These are phyloP conservation scores for Hermodice carunculata DNA, from an alignment of 2,888 invertebrate genomes.

Conservation along the genomic window DNA sequence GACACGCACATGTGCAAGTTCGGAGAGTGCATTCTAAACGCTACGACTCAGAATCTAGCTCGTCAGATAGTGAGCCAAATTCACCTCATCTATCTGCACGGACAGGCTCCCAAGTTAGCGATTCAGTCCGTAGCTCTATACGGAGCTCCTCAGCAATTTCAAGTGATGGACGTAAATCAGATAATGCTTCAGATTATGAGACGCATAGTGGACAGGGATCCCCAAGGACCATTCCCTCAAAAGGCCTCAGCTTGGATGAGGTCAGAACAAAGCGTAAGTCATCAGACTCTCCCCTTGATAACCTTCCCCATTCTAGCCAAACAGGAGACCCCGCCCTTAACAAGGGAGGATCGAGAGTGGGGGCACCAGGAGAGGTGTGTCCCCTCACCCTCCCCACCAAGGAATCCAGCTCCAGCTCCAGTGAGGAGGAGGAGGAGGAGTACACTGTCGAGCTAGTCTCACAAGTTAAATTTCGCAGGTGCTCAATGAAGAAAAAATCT, in stretches of 20 bases:
- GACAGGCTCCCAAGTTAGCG: slow-evolving; percentile 26
- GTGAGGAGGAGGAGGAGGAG: slow-evolving; percentile 12
- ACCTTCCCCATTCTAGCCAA: too few relatives aligned
- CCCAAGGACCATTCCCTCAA: too few relatives aligned
- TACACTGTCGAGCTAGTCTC: not conserved
- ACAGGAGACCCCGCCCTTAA: too few relatives aligned
- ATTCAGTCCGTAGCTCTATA: slow-evolving; percentile 32
- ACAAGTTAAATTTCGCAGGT: slow-evolving; percentile 2
- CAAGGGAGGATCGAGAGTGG: too few relatives aligned
- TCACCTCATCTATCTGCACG: slow-evolving; percentile 24
- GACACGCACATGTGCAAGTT: slow-evolving; percentile 19
- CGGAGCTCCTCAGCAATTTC: slow-evolving; percentile 21
- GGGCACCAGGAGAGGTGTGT: too few relatives aligned
- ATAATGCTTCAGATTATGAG: too few relatives aligned
- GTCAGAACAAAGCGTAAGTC: too few relatives aligned
- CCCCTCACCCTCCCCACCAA: too few relatives aligned
- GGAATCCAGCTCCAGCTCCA: slow-evolving; percentile 6
- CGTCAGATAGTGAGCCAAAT: slow-evolving; percentile 11
- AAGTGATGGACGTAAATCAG: slow-evolving; percentile 34
- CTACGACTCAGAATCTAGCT: slow-evolving; percentile 19
- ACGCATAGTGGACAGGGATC: too few relatives aligned
- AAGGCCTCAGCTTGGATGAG: too few relatives aligned
- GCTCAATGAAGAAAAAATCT: too few relatives aligned
- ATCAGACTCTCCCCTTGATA: too few relatives aligned
- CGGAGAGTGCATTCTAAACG: slow-evolving; percentile 7